Base-by-base conservation (phyloP, 2,888 invertebrate genomes). In the Palloptera scutellata region DNA sequence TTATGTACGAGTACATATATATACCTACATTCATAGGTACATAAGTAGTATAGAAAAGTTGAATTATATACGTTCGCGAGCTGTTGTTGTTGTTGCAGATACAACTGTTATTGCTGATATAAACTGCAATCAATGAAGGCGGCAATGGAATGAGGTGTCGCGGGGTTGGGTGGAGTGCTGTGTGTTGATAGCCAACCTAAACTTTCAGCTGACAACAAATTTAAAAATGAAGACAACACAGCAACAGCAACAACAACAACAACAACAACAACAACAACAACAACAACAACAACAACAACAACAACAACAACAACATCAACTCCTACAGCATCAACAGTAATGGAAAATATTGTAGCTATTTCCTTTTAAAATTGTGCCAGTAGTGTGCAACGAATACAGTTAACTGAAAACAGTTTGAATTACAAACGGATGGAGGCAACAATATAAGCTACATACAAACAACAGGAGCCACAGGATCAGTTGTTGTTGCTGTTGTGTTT, bases 201-300 rank as follows among this genome's bases (percentile, higher is more conserved):
- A 30, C 30, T 30, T 30, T 30, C 30, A 55, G 63, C 55, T 63
- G 40, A 19, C 30, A 63, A 63, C 54, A 54, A 54, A 57, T 63
- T 63, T 52, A 41, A 43, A 20, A 64, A 64, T 58, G 64, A 64
- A 64, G 64, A 64, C 64, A 57, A 64, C 58, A 54, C 45, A 63
- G 30, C 42, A 63, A 67, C 55, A 57, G 59, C 62, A 59, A 59
- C 59, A 53, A 20, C 45, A 61, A 62, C 62, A 57, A 57, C 62
- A 10, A 48, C 40, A 53, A 15, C 54, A 45, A 43, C 62, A 15
- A 43, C 41, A 13, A 20, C 54, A 62, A 43, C 63, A n/a, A 54
- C 43, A 63, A n/a, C 42, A 63, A 67, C 55, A 58, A 63, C 63
- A 59, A 53, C 60, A 54, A 20, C 48, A 62, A 58, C 62, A 58